Evolutionary conservation across 2,113 vertebrate species (phyloP).

Genomic region (Rhea americana): DNA sequence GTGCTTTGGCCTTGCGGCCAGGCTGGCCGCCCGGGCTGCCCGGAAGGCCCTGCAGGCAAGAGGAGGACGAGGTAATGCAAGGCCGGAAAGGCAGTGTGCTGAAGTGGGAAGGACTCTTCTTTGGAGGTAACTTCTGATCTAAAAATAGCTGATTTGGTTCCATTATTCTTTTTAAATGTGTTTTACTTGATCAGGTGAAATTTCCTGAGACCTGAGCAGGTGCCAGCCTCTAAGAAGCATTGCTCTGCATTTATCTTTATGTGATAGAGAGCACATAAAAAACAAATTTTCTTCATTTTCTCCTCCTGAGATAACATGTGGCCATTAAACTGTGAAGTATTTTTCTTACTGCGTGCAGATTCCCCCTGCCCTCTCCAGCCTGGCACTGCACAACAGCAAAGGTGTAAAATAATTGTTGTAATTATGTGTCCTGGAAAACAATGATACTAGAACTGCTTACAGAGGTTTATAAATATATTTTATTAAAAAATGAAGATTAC

Average conservation of each 20-base stretch:
- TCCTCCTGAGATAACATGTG: not conserved
- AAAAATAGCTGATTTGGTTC: not conserved
- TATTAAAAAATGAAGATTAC: not conserved
- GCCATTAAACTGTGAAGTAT: no score
- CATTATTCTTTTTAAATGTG: not conserved
- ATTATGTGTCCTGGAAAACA: not conserved
- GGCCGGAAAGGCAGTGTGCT: not conserved
- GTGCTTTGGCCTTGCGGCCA: no score
- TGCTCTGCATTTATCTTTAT: not conserved
- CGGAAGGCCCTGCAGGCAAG: not conserved
- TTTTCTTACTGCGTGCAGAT: not conserved
- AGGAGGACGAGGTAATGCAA: not conserved
- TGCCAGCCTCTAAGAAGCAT: not conserved
- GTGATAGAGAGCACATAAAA: no score
- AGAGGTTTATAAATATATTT: not conserved
- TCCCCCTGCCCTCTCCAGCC: not conserved
- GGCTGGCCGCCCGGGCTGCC: not conserved
- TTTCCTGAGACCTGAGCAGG: not conserved
- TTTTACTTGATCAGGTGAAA: not conserved
- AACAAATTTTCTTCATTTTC: not conserved
- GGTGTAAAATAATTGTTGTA: not conserved
- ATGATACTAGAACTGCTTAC: not conserved
- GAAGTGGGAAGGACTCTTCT: not conserved
- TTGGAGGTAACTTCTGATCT: not conserved
- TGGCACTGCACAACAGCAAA: no score